phyloP scores from a whole-genome alignment of 2,888 invertebrate genomes.

The Clusia tigrina region DNA sequence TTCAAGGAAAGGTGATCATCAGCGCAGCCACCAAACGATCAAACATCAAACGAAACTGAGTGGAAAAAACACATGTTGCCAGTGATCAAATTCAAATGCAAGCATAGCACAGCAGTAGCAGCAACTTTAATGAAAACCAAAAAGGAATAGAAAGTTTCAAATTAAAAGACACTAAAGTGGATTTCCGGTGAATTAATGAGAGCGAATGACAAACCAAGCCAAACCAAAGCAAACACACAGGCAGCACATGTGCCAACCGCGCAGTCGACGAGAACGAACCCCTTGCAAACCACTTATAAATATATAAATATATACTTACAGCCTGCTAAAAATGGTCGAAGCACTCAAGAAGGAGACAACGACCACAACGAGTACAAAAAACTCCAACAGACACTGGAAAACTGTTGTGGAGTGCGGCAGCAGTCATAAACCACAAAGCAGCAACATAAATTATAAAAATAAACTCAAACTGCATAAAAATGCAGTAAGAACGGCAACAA shows the following conservation, averaged over 20 bases:
- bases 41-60: slow-evolving; percentile 28
- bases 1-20: slow-evolving; percentile 33
- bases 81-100: slow-evolving; percentile 34
- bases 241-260: slow-evolving; percentile 45
- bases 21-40: slow-evolving; percentile 19
- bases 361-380: slow-evolving; percentile 19
- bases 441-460: slow-evolving; percentile 35
- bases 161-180: slow-evolving; percentile 50
- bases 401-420: slow-evolving; percentile 8
- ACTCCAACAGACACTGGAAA: slow-evolving; percentile 15
- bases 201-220: slow-evolving; percentile 14
- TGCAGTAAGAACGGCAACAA: slow-evolving; percentile 16
- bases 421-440: slow-evolving; percentile 32
- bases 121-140: slow-evolving; percentile 45
- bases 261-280: slow-evolving; percentile 15
- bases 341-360: slow-evolving; percentile 25
- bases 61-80: slow-evolving; percentile 48
- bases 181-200: slow-evolving; percentile 57
- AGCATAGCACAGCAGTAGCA: slow-evolving; percentile 35
- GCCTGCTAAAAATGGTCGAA: slow-evolving; percentile 40
- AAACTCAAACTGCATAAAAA: slow-evolving; percentile 14
- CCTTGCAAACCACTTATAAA: slow-evolving; percentile 40
- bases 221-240: slow-evolving; percentile 26
- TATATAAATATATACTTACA: slow-evolving; percentile 37
- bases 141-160: slow-evolving; percentile 25